Conservation (phyloP, 1,140 invertebrate species). For the Drosophila orena region DNA sequence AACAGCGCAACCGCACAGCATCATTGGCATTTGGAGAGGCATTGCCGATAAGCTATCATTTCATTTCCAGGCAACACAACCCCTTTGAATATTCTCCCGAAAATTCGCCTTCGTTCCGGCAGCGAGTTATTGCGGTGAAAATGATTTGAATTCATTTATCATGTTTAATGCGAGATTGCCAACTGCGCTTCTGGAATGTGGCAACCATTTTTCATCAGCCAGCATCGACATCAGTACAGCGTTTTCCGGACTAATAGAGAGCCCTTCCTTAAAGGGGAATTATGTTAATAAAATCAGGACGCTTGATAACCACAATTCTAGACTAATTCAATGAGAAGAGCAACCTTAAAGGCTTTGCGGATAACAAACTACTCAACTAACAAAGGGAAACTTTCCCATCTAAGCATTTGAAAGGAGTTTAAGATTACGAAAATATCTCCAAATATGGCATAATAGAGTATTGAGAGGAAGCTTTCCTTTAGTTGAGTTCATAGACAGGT, state of each 20-base stretch:
- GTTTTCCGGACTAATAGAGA: slow-evolving; percentile 43
- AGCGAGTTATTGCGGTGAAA: slow-evolving; percentile 71
- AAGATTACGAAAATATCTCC: not conserved
- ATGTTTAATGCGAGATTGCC: slow-evolving; percentile 65
- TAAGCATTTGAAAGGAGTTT: not conserved
- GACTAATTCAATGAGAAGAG: not conserved
- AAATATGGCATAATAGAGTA: not conserved
- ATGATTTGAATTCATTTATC: slow-evolving; percentile 81
- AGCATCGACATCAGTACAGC: slow-evolving; percentile 42
- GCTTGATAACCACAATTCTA: too few species aligned
- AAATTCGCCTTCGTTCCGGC: slow-evolving; percentile 19
- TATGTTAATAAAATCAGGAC: slow-evolving; percentile 14
- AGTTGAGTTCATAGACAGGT: not conserved
- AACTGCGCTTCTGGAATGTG: slow-evolving; percentile 52
- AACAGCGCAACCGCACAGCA: slow-evolving; percentile 10
- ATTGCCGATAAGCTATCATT: slow-evolving; percentile 76
- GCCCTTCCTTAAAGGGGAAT: slow-evolving; percentile 11
- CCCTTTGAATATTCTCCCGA: slow-evolving; percentile 37
- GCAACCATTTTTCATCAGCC: slow-evolving; percentile 68
- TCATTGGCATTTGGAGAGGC: slow-evolving; percentile 27
- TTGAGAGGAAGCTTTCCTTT: not conserved
- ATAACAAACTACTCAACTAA: not conserved
- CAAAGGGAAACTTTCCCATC: not conserved
- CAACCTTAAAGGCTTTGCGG: not conserved
- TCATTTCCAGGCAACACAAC: slow-evolving; percentile 66